Percentiles rank a stretch among this genome's conserved stretches.
These are phyloP conservation scores for Diplolepis rosae DNA, from an alignment of 2,888 invertebrate genomes.

Conservation along the genomic window DNA sequence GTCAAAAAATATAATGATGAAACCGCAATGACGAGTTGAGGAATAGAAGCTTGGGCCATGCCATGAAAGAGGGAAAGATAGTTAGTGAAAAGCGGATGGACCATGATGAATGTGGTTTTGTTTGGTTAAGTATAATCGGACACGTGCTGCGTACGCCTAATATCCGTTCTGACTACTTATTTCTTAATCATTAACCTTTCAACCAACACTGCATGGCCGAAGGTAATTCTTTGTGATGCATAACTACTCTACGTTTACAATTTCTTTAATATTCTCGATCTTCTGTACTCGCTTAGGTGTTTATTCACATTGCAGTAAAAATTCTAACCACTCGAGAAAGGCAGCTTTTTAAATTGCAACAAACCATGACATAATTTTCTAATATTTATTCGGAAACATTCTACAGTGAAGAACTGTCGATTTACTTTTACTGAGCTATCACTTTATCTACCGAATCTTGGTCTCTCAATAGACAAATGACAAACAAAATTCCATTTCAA, in stretches of 20 bases:
- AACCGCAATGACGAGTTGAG: not conserved
- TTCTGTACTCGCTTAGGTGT: not conserved
- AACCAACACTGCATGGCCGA: constrained; percentile 42
- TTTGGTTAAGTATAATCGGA: constrained; percentile 49
- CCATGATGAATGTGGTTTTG: constrained; percentile 32
- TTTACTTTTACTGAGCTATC: not conserved
- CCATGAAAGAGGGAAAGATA: not conserved
- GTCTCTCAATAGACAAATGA: not conserved
- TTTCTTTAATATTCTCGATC: not conserved
- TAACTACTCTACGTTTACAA: not conserved
- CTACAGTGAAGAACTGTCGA: not conserved
- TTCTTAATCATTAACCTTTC: constrained; percentile 62
- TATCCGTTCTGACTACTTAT: constrained; percentile 57
- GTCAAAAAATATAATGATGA: constrained; percentile 2
- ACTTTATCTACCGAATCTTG: constrained; percentile 3
- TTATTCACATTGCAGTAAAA: constrained; percentile 9
- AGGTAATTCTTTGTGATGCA: constrained; percentile 41
- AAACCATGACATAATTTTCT: constrained; percentile 4
- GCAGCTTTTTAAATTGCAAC: constrained; percentile 19
- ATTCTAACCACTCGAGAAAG: not conserved
- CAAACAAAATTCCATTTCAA: not conserved
- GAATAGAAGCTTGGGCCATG: not conserved
- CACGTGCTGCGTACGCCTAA: constrained; percentile 61
- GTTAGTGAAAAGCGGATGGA: not conserved
- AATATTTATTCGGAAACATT: not conserved